phyloP scores from a whole-genome alignment of 2,797 vertebrate genomes.

The Malacoctenus gilli region DNA sequence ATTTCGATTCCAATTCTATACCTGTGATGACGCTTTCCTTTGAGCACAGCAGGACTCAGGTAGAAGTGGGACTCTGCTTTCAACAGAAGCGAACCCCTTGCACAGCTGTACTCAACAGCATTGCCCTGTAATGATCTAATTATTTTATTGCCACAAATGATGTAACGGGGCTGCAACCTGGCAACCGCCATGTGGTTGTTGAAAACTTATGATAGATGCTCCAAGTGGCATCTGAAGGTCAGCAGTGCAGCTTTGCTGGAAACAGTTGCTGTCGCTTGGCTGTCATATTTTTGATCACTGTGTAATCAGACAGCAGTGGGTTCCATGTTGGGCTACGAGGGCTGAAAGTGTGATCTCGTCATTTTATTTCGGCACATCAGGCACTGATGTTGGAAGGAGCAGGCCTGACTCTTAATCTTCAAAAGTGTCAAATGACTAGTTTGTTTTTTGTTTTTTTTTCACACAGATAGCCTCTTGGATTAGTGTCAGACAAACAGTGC shows the following conservation, averaged over 20 bases:
- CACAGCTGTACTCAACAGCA: conserved; percentile 1
- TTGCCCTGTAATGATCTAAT: conserved; percentile 12
- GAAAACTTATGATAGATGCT: not conserved
- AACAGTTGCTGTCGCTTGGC: not conserved
- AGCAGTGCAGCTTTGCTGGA: no score
- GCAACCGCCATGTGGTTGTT: not conserved
- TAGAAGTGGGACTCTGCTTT: conserved; percentile 8
- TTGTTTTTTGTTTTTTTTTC: no score
- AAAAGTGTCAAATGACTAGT: no score
- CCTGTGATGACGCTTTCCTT: conserved; percentile 2
- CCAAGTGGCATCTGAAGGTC: not conserved
- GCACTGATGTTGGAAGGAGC: no score
- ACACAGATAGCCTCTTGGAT: no score
- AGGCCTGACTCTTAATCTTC: no score
- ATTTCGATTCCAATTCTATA: conserved; percentile 9
- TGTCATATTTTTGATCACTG: no score
- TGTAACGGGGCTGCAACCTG: conserved; percentile 20
- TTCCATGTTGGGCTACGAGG: no score
- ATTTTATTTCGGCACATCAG: no score
- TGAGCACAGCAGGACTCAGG: not conserved
- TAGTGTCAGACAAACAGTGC: no score
- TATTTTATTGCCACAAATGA: conserved; percentile 14
- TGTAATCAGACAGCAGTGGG: no score
- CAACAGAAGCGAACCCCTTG: not conserved
- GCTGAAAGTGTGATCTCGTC: no score